Base-by-base conservation (phyloP, 2,888 invertebrate species). In the Eugnorisma glareosa region DNA sequence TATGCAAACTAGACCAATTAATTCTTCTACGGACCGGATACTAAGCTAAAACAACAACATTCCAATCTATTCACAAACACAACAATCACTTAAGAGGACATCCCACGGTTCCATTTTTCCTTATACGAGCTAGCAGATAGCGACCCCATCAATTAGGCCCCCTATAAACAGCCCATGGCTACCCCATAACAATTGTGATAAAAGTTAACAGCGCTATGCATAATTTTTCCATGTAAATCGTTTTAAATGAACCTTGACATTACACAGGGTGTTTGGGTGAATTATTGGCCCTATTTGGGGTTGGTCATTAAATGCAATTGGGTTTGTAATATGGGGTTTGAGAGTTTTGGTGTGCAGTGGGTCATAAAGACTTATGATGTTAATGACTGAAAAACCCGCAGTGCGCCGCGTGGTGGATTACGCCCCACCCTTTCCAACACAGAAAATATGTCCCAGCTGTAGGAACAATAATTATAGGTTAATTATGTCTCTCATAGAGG, bases 131-230 rank as follows among this genome's bases (percentile, higher is more conserved):
- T n/a, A 21, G 40, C 28, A 43, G 69, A 64, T n/a, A 67, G 57
- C 35, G 72, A 63, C 63, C 81, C 71, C 73, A 83, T 83, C 71
- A 85, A 82, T 87, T 86, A 87, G n/a, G 67, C 4, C 35, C 28
- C 76, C 64, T 21, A 81, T 85, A 80, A 84, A 86, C 79, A 85
- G 79, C 75, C 78, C 67, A 75, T 77, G 37, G 63, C 63, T 31
- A 61, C 57, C 73, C 78, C 79, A 83, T 86, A 88, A 85, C 85
- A 83, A 75, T 85, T 68, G 64, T 72, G 79, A 86, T 87, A 85
- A 87, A 86, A 86, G 73, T 75, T 86, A 85, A 88, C 74, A 79
- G 68, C 73, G 67, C 64, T 71, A 66, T 80, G 77, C 77, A 80
- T 85, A 85, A 67, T 79, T 76, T 85, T 85, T 73, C 67, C 77